Base-by-base conservation (phyloP, 2,113 vertebrate species). In the Scortum barcoo region DNA sequence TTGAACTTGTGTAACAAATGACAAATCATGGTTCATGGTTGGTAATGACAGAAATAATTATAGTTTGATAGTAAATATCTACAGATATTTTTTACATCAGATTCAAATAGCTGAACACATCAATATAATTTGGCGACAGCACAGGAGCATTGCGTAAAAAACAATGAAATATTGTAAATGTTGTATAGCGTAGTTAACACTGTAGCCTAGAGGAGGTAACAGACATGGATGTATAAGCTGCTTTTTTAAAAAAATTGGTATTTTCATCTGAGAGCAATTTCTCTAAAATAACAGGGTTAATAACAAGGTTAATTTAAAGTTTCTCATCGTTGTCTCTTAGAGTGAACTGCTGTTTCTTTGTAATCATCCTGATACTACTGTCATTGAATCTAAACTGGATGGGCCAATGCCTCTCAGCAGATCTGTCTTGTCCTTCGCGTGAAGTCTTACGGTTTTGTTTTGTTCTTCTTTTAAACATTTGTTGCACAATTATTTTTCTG, bases 11-110 rank as follows among this genome's bases (percentile, higher is more conserved):
- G 30, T 57, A 38, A 81, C 63, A 86, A 84, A 28, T 67, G 33
- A 77, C 13, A 63, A 74, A 61, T 24, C 62, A 46, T 48, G 46
- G 54, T 77, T 78, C 3, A 79, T 46, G 54, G 71, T 71, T 22
- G 40, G 42, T 78, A 50, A 78, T 76, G 16, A 51, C n/a, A 80
- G 8, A 80, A 74, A 82, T 48, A 42, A 85, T 53, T 71, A 3
- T 80, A 84, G 81, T 90, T 93, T 90, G 62, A 82, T 85, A 87
- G 78, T 65, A 73, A 82, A 86, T 76, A 76, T 75, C 48, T 26
- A 38, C n/a, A 72, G 28, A 71, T 80, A 75, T 83, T 87, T 88
- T 79, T 84, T 76, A 86, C 69, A 56, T 38, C 10, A 19, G 26
- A 79, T 72, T 72, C 24, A 7, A 22, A 76, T 78, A 63, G 86